Conservation (phyloP, 2,888 invertebrate genomes). For the Aspidapion aeneum region DNA sequence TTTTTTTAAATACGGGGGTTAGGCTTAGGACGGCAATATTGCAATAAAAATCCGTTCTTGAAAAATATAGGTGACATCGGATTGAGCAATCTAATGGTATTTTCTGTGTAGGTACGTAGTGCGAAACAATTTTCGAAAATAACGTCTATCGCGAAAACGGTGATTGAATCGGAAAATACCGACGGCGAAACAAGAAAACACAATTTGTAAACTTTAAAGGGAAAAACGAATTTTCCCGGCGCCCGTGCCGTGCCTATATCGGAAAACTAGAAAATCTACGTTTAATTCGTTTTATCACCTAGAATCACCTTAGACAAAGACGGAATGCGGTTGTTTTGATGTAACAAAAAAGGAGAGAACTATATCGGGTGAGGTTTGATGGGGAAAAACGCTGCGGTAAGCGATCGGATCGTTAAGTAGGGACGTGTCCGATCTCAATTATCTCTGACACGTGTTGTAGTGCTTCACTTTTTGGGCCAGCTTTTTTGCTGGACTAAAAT, state of each 20-base stretch:
- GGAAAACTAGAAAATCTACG: neutral
- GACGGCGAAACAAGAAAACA: conserved; percentile 30
- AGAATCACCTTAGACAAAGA: too few relatives aligned
- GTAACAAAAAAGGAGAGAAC: too few relatives aligned
- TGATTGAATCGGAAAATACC: conserved; percentile 44
- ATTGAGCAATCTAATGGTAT: neutral
- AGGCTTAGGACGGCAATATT: too few relatives aligned
- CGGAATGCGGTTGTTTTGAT: too few relatives aligned
- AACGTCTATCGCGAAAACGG: conserved; percentile 22
- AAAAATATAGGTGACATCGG: too few relatives aligned
- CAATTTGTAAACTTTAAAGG: neutral
- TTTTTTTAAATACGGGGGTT: too few relatives aligned
- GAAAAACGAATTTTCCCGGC: neutral
- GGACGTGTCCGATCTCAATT: neutral
- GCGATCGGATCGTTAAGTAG: neutral
- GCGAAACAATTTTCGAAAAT: neutral
- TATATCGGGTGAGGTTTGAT: too few relatives aligned
- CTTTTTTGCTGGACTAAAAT: too few relatives aligned
- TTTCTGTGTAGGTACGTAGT: neutral
- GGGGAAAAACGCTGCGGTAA: neutral
- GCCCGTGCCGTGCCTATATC: neutral
- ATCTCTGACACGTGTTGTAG: neutral
- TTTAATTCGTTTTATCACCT: too few relatives aligned
- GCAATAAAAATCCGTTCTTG: too few relatives aligned
- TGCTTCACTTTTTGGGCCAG: too few relatives aligned